phyloP scores from a whole-genome alignment of 2,888 invertebrate genomes.

The Parapristionchus giblindavisi region DNA sequence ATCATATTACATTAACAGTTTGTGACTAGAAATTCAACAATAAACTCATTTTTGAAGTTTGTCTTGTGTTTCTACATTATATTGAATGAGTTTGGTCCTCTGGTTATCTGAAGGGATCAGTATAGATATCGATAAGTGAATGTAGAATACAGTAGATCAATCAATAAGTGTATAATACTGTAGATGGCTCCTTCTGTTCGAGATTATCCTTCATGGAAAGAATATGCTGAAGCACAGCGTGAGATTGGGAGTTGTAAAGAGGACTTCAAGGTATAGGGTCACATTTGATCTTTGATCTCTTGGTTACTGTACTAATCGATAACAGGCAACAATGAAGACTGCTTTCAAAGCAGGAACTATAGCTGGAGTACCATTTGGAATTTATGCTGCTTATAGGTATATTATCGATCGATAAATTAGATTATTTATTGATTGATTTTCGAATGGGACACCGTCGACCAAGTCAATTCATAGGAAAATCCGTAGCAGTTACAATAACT shows the following conservation, averaged over 20 bases:
- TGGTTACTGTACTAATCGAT: neutral
- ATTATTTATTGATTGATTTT: too few relatives aligned
- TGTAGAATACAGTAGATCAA: too few relatives aligned
- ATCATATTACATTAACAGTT: too few relatives aligned
- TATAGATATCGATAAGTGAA: too few relatives aligned
- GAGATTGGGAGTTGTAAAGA: slow-evolving; percentile 54
- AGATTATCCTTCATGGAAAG: slow-evolving; percentile 52
- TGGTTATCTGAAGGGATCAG: too few relatives aligned
- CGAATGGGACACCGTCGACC: slow-evolving; percentile 36
- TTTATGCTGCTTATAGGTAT: slow-evolving; percentile 55
- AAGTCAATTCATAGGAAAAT: neutral
- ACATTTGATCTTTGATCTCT: neutral
- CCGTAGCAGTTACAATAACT: slow-evolving; percentile 18
- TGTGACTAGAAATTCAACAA: too few relatives aligned
- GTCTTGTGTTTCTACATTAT: too few relatives aligned
- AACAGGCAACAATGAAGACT: slow-evolving; percentile 39
- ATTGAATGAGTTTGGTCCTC: too few relatives aligned
- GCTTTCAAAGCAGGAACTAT: slow-evolving; percentile 44
- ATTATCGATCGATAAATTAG: neutral
- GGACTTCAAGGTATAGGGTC: slow-evolving; percentile 49
- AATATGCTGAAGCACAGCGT: slow-evolving; percentile 58
- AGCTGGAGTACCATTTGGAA: slow-evolving; percentile 57
- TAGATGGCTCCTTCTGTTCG: slow-evolving; percentile 40
- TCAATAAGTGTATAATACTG: neutral
- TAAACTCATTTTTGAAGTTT: too few relatives aligned